Percentiles rank a stretch among this genome's conserved stretches.
Evolutionary conservation across 2,888 invertebrate species (phyloP).

Genomic region (Lepeophtheirus nordmannii): DNA sequence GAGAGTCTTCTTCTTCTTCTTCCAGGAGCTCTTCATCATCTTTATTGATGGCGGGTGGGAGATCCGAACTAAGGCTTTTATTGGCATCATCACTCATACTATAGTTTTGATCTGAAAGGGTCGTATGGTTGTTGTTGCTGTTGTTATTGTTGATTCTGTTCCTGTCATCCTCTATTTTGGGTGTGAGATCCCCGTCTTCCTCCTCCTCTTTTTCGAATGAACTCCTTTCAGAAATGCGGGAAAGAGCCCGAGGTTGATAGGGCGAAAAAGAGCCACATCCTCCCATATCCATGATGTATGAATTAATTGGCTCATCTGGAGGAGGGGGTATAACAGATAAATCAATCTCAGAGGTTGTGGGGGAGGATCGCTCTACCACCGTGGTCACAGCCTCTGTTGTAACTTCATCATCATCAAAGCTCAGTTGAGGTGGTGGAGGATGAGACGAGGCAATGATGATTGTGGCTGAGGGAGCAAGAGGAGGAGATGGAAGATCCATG

Average conservation of each 20-base stretch:
- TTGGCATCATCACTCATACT: too few relatives aligned
- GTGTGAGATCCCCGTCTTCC: background rate
- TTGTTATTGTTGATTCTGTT: too few relatives aligned
- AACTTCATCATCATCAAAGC: background rate
- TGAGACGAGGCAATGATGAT: background rate
- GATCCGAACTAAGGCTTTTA: too few relatives aligned
- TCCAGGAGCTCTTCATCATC: too few relatives aligned
- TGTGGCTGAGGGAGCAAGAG: background rate
- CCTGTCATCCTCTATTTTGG: too few relatives aligned
- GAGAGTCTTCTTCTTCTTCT: too few relatives aligned
- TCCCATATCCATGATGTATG: background rate
- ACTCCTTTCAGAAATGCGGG: constrained; percentile 70
- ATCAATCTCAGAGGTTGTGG: background rate
- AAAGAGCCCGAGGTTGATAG: constrained; percentile 48
- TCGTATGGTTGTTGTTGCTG: too few relatives aligned
- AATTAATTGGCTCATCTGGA: background rate
- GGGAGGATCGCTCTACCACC: background rate
- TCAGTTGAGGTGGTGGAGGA: constrained; percentile 1
- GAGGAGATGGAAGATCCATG: background rate
- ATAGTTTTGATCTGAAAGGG: too few relatives aligned
- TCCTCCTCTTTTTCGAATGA: constrained; percentile 41
- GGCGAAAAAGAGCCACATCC: background rate
- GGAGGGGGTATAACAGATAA: background rate
- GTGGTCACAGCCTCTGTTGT: background rate
- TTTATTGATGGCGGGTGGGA: too few relatives aligned